Conservation (phyloP, 2,113 vertebrate genomes). For the Muntiacus muntjak region DNA sequence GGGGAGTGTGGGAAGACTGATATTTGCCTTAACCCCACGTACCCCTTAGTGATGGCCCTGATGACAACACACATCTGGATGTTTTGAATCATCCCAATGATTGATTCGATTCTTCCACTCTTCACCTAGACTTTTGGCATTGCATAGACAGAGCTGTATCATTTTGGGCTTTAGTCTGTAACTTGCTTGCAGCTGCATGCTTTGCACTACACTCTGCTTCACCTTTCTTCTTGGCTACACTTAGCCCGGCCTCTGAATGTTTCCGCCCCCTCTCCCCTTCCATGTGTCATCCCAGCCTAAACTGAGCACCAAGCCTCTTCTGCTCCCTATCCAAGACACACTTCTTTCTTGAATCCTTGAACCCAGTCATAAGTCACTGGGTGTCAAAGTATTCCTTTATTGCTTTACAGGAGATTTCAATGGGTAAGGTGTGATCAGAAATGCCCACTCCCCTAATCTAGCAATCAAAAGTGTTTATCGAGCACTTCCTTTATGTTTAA, state of each 20-base stretch:
- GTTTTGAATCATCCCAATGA: neutral
- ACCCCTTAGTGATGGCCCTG: neutral
- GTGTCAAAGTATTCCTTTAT: neutral
- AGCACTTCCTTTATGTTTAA: neutral
- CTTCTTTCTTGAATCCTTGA: neutral
- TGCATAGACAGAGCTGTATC: neutral
- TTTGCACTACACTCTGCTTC: neutral
- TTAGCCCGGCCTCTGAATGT: neutral
- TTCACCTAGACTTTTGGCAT: slow-evolving; percentile 19
- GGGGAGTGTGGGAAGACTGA: neutral
- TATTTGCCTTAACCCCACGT: neutral
- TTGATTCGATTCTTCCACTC: slow-evolving; percentile 7
- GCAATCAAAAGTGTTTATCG: neutral
- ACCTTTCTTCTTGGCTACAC: neutral
- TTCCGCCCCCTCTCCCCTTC: neutral
- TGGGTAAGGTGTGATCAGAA: neutral
- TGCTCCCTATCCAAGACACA: neutral
- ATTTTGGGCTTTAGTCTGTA: neutral
- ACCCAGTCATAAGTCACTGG: neutral
- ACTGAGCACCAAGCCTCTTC: neutral
- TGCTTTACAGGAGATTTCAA: neutral
- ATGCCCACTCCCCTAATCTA: neutral
- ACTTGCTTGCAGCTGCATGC: neutral
- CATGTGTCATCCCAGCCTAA: neutral
- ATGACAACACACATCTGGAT: slow-evolving; percentile 14